Percentiles rank a stretch among this genome's conserved stretches.
phyloP scores from a whole-genome alignment of 35 echinoderm and acorn worm species.

The Acanthaster planci region DNA sequence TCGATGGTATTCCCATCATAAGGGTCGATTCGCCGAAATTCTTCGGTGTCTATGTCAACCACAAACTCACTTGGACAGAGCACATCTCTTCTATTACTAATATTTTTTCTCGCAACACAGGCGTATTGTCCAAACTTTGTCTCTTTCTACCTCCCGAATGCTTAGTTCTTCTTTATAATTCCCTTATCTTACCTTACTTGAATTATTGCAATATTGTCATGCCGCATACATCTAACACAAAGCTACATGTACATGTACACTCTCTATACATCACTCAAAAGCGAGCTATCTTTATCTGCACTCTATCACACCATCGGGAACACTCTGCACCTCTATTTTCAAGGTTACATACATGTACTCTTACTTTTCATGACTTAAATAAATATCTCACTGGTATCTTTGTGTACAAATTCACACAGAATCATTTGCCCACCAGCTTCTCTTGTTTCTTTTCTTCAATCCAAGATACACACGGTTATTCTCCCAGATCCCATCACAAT shows the following conservation, averaged over 20 bases:
- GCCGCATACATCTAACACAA: no score
- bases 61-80: neutral
- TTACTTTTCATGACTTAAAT: conserved; percentile 1
- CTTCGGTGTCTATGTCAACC: neutral
- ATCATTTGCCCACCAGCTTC: neutral
- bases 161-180: neutral
- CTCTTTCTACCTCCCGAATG: neutral
- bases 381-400: neutral
- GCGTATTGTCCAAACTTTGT: neutral
- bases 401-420: neutral
- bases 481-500: neutral
- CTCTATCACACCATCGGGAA: neutral
- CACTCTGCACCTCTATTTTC: neutral
- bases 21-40: no score
- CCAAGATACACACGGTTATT: neutral
- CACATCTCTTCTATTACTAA: neutral
- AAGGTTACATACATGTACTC: neutral
- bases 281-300: neutral
- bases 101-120: neutral
- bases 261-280: neutral
- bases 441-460: neutral
- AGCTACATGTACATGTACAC: neutral
- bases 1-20: no score
- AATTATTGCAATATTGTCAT: no score
- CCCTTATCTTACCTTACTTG: neutral